Evolutionary conservation across 2,797 vertebrate species (phyloP), one percentile per base, ranked within the genome.

Genomic region (Diceros bicornis): DNA sequence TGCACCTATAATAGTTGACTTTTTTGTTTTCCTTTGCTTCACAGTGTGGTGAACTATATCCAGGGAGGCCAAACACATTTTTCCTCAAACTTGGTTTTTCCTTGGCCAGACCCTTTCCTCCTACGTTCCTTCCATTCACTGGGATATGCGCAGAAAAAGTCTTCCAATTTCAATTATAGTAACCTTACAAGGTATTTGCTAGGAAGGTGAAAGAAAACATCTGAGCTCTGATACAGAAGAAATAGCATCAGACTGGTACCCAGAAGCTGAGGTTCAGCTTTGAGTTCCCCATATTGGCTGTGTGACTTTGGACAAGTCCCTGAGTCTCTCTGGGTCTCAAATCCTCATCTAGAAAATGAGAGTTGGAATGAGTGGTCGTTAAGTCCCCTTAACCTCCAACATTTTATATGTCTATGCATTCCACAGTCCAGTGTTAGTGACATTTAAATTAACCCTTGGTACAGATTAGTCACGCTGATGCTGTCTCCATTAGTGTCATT

Each of bases 281-380:
- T 86, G 52, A 78, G 14, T 83, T 68, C 14, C 50, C 57, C 17
- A 4, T 12, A 23, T 12, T n/a, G 72, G 12, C 25, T 74, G 2
- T 91, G 68, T 85, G 83, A 86, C 55, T 91, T 50, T 75, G 34
- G 47, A 74, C 1, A 89, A 55, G 50, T 69, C 44, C 50, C 7
- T n/a, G 23, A 18, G 12, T 69, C 62, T 88, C 25, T 89, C 34
- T 41, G 23, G 23, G 72, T 68, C 68, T 93, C 69, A 74, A 34
- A 94, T 62, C n/a, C n/a, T 92, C 68, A 55, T 32, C 59, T 55
- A 68, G 55, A 82, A 86, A 92, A 86, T 64, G 87, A 91, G 18
- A 89, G 13, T 61, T 37, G 44, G 7, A 88, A 57, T 55, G 27
- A 4, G 2, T 44, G 29, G 34, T 89, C 34, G 69, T 96, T 59